phyloP scores from a whole-genome alignment of 2,113 vertebrate genomes.

The Hemibates koningsi region DNA sequence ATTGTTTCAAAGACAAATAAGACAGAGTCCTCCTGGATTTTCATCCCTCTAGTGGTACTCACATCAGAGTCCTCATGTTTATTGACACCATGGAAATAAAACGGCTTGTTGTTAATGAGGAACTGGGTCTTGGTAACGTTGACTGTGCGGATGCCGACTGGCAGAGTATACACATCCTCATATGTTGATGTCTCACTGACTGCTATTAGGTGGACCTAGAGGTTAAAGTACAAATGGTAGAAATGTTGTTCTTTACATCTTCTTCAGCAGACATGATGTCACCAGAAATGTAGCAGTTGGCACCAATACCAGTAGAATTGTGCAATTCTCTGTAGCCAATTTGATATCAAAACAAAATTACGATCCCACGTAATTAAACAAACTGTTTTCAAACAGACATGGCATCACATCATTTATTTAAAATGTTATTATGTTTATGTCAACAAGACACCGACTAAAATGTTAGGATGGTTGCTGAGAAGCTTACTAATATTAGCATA shows the following conservation, averaged over 20 bases:
- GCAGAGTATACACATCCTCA: constrained; percentile 79
- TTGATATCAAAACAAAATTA: background rate
- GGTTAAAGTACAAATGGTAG: background rate
- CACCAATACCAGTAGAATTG: background rate
- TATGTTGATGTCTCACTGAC: accelerated
- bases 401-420: background rate
- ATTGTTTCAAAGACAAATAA: background rate
- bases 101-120: constrained; percentile 89
- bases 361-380: background rate
- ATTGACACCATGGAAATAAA: constrained; percentile 96
- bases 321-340: background rate
- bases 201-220: constrained; percentile 74
- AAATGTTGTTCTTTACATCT: background rate
- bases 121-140: constrained; percentile 78
- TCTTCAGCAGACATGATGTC: background rate
- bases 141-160: constrained; percentile 85
- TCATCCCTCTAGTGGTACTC: constrained; percentile 61
- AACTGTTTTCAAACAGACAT: background rate
- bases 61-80: constrained; percentile 95
- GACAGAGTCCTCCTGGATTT: constrained; percentile 78
- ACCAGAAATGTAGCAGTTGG: background rate
- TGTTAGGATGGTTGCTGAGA: background rate
- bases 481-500: background rate
- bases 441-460: background rate
- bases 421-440: background rate